Evolutionary conservation across 2,888 invertebrate species (phyloP).

Genomic region (Lepidocyrtoides sp.): DNA sequence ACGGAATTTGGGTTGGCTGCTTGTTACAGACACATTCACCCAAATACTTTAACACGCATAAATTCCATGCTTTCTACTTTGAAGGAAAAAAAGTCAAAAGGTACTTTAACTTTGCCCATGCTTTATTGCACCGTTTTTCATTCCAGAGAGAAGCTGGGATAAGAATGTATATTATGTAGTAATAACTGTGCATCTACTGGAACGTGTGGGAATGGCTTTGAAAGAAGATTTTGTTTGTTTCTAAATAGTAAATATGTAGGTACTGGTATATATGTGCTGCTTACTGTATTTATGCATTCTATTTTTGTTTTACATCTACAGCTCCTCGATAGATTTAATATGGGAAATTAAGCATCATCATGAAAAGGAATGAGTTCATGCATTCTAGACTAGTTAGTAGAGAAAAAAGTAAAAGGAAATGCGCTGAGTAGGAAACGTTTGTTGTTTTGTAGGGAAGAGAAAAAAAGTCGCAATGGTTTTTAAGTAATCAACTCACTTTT

Average conservation of each 20-base stretch:
- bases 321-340: constrained; percentile 49
- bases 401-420: not conserved
- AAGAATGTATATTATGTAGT: too few species aligned
- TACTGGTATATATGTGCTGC: too few species aligned
- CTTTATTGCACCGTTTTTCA: not conserved
- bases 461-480: constrained; percentile 35
- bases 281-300: constrained; percentile 19
- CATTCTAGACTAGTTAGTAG: constrained; percentile 13
- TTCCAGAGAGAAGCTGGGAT: too few species aligned
- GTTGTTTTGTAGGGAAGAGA: not conserved
- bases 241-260: too few species aligned
- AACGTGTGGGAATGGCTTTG: not conserved
- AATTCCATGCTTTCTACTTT: too few species aligned
- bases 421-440: not conserved
- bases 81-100: not conserved
- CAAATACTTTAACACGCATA: constrained; percentile 31
- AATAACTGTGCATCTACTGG: too few species aligned
- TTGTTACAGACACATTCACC: constrained; percentile 6
- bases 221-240: not conserved
- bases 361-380: constrained; percentile 29
- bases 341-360: constrained; percentile 31
- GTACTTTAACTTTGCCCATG: not conserved
- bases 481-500: constrained; percentile 62
- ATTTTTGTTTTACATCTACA: too few species aligned
- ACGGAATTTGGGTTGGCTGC: constrained; percentile 34